Percentiles rank a stretch among this genome's conserved stretches.
These are phyloP conservation scores for Acholoe squamosa DNA, from an alignment of 2,888 invertebrate genomes.

Conservation along the genomic window DNA sequence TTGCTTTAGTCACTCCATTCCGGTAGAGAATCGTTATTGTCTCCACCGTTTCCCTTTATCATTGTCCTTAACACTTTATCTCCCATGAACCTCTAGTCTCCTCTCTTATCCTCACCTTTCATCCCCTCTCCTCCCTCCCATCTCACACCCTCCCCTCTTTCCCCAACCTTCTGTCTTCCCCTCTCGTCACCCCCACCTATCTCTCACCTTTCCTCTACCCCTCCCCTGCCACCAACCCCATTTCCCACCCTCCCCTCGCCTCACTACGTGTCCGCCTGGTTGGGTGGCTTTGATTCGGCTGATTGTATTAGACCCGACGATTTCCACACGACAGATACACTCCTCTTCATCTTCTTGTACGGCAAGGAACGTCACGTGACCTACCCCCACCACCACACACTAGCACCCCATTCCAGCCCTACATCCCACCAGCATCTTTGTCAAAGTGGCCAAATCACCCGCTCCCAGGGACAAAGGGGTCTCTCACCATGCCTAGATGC, in stretches of 20 bases:
- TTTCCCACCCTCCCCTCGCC: neutral
- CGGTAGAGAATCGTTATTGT: neutral
- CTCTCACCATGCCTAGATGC: constrained; percentile 6
- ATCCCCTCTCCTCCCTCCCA: neutral
- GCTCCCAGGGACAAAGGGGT: constrained; percentile 46
- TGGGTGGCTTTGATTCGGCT: constrained; percentile 38
- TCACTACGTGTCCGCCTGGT: neutral
- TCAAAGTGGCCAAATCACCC: constrained; percentile 43
- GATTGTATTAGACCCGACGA: constrained; percentile 46
- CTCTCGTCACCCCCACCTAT: neutral
- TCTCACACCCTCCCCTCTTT: neutral
- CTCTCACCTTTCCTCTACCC: neutral
- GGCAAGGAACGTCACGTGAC: neutral
- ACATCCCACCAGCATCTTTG: neutral
- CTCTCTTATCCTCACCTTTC: neutral
- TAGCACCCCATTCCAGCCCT: neutral
- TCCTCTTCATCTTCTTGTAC: constrained; percentile 19
- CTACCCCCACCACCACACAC: neutral
- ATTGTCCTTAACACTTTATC: neutral
- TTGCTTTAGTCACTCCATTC: neutral
- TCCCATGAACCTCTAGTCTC: neutral
- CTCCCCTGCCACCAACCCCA: neutral
- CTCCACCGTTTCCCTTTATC: too few relatives aligned
- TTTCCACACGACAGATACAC: neutral
- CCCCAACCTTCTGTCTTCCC: neutral